A percentile compares a stretch with the other conserved stretches of the same genome.
phyloP scores from a whole-genome alignment of 2,113 vertebrate species.

The Numenius arquata region DNA sequence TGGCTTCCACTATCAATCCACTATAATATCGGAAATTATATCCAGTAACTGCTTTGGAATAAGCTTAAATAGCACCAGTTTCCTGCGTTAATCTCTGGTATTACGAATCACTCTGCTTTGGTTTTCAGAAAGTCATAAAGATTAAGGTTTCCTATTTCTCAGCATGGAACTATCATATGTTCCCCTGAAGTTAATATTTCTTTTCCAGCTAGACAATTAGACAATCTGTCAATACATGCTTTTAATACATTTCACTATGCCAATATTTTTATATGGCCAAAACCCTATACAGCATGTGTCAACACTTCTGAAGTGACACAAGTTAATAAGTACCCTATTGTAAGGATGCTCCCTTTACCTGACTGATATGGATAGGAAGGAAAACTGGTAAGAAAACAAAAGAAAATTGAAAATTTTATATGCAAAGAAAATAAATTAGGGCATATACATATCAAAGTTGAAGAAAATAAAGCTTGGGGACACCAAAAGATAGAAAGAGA shows the following conservation, averaged over 20 bases:
- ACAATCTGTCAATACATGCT: not conserved
- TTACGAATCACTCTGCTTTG: not conserved
- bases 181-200: not conserved
- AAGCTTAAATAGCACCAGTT: not conserved
- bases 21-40: slow-evolving; percentile 3
- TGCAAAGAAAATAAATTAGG: not conserved
- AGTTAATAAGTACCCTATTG: not conserved
- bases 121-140: not conserved
- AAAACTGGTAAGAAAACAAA: not conserved
- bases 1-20: not conserved
- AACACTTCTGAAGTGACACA: not conserved
- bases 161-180: not conserved
- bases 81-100: not conserved
- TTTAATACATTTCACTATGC: not conserved
- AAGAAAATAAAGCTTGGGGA: not conserved
- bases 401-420: not conserved
- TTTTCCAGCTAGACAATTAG: not conserved
- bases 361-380: not conserved
- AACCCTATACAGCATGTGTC: fast-evolving
- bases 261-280: not conserved
- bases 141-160: not conserved
- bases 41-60: not conserved
- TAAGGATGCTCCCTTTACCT: not conserved
- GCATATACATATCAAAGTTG: not conserved
- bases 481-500: not conserved